Conservation (phyloP, 2,797 vertebrate genomes). For the Falco naumanni region DNA sequence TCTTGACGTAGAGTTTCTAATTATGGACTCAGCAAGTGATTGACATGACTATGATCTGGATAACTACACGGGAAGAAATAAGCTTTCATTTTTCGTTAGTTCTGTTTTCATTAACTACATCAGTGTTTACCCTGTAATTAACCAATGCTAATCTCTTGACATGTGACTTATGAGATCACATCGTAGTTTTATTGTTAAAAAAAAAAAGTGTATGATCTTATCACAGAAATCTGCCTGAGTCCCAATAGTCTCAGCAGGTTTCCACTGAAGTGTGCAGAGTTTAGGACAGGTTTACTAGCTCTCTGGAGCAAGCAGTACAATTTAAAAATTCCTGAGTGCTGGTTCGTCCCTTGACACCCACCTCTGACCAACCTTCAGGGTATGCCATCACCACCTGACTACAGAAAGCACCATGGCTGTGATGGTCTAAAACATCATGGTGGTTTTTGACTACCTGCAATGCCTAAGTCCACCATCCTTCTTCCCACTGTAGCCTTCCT, state of each 20-base stretch:
- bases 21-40: neutral
- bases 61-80: neutral
- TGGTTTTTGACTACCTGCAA: neutral
- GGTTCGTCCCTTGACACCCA: neutral
- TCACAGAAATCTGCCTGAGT: neutral
- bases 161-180: neutral
- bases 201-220: neutral
- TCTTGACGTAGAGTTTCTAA: neutral
- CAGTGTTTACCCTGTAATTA: neutral
- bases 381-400: neutral
- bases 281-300: neutral
- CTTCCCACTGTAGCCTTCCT: neutral
- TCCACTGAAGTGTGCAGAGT: neutral
- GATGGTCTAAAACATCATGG: neutral
- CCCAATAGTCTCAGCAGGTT: neutral
- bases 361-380: neutral
- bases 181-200: neutral
- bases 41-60: neutral
- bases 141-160: neutral
- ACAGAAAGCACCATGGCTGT: neutral
- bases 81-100: neutral
- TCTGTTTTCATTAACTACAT: neutral
- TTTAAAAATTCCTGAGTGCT: neutral
- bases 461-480: neutral
- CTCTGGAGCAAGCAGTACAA: neutral